Conservation (phyloP, 2,888 invertebrate species). For the Eurytoma adleriae region DNA sequence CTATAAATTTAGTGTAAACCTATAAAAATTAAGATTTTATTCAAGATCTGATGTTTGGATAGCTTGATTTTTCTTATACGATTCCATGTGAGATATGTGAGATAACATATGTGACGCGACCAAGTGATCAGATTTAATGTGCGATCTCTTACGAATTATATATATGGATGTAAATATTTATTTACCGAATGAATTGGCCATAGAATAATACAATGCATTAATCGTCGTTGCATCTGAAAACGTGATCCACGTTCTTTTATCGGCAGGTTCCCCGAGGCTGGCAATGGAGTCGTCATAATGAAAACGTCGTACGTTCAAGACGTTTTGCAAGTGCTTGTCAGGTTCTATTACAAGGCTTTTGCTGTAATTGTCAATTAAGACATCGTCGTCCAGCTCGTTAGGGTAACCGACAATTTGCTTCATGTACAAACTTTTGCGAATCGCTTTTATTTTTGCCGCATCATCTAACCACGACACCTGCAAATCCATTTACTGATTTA, state of each 20-base stretch:
- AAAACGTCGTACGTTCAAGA: slow-evolving; percentile 27
- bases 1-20: too few species aligned
- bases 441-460: slow-evolving; percentile 4
- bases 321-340: neutral
- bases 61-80: too few species aligned
- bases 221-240: slow-evolving; percentile 1
- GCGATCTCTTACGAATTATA: too few species aligned
- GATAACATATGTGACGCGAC: too few species aligned
- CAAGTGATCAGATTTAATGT: too few species aligned
- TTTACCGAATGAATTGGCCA: slow-evolving; percentile 27
- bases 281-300: slow-evolving; percentile 5
- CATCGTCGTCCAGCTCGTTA: slow-evolving; percentile 15
- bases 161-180: too few species aligned
- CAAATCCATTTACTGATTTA: neutral
- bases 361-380: slow-evolving; percentile 15
- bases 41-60: too few species aligned
- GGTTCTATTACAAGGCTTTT: neutral
- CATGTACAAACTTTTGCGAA: slow-evolving; percentile 29
- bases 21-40: too few species aligned
- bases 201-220: slow-evolving; percentile 21
- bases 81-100: too few species aligned
- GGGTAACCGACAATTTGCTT: slow-evolving; percentile 31
- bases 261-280: neutral
- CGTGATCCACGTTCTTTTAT: slow-evolving; percentile 13
- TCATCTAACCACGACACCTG: slow-evolving; percentile 24